Base-by-base conservation (phyloP, 2,888 invertebrate genomes). In the Corythucha ciliata region DNA sequence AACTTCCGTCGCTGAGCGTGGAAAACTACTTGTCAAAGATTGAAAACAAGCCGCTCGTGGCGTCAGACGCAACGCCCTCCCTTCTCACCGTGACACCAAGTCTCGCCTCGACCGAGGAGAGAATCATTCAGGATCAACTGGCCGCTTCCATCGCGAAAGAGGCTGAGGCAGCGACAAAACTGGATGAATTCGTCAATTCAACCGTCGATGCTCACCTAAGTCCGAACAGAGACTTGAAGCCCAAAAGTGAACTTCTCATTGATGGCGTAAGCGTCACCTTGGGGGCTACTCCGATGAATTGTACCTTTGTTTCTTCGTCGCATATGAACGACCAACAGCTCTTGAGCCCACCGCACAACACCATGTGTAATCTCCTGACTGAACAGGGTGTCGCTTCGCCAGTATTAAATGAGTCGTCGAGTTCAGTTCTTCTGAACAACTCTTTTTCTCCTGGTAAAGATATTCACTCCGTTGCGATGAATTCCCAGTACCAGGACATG, bases 181-280 rank as follows among this genome's bases (percentile, higher is more conserved):
- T 79, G 2, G 78, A 79, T 64, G 78, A 75, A 57, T 70, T 79
- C 51, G 79, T 78, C 7, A 76, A 74, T 60, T 72, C 75, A 1
- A 70, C 74, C 0, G 73, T 70, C 18, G 74, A 75, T 36, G 68
- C 70, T 34, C 75, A 74, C 61, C 71, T 74, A 29, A 62, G 59
- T 48, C 60, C 60, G 2, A 37, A 45, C 24, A 2, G 34, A 16
- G 44, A 33, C 3, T 8, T n/a, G 21, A 16, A 25, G 10, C 8
- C 4, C 10, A 4, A 26, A 3, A 44, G 36, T 5, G 44, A 51
- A 20, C 24, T 51, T 4, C 14, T 51, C 10, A 22, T 51, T 12
- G 37, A 26, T 18, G 24, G 33, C 12, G 37, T 49, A 6, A 16
- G 41, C 24, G 10, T 51, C 2, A 24, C 44, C 5, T 36, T 29